These are phyloP conservation scores for Ennomos fuscantarius DNA, from an alignment of 2,888 invertebrate genomes.

Conservation along the genomic window DNA sequence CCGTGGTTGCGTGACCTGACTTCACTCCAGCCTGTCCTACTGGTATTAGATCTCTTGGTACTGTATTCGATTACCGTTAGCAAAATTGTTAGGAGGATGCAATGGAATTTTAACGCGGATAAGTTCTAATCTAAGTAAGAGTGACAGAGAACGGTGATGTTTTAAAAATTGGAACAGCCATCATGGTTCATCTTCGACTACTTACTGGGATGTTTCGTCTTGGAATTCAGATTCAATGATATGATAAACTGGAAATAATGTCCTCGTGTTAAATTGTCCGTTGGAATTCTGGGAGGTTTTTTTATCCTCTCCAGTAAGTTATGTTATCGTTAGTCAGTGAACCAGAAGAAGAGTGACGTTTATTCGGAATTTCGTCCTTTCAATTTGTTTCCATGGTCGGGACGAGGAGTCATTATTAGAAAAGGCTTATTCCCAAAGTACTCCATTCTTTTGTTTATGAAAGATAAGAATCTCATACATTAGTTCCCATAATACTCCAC, in stretches of 20 bases:
- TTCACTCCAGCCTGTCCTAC: conserved; percentile 41
- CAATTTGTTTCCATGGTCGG: too few relatives aligned
- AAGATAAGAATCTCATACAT: too few relatives aligned
- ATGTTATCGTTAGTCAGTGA: too few relatives aligned
- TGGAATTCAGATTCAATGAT: too few relatives aligned
- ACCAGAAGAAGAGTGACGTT: not conserved
- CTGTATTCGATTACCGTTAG: conserved; percentile 39
- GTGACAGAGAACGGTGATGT: conserved; percentile 3
- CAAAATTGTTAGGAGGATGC: conserved; percentile 31
- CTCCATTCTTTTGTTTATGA: too few relatives aligned
- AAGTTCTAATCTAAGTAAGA: conserved; percentile 2
- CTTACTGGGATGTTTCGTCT: not conserved
- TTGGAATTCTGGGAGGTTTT: too few relatives aligned
- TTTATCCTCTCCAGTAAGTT: too few relatives aligned
- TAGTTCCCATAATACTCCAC: too few relatives aligned
- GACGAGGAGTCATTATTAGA: too few relatives aligned
- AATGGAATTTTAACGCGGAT: conserved; percentile 19
- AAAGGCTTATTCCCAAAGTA: too few relatives aligned
- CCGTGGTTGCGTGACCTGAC: conserved; percentile 59
- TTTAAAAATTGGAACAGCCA: conserved; percentile 1
- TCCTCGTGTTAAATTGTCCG: too few relatives aligned
- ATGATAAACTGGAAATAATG: too few relatives aligned
- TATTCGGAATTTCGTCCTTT: not conserved
- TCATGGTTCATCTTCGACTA: not conserved
- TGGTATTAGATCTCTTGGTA: conserved; percentile 44